Evolutionary conservation across 1,140 invertebrate species (phyloP).

Genomic region (Papilio dardanus): DNA sequence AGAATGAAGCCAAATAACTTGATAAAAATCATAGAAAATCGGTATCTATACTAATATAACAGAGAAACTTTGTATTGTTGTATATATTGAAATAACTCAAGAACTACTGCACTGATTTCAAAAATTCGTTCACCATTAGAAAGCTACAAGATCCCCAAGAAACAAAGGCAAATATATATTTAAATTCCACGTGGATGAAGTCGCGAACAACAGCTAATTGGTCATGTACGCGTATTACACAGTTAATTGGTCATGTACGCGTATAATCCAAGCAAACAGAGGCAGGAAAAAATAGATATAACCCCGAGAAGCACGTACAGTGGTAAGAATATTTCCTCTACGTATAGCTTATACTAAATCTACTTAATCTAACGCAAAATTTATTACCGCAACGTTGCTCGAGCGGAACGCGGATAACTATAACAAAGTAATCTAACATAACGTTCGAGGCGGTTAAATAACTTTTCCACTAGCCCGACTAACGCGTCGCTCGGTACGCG

Average conservation of each 20-base stretch:
- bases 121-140: too few relatives aligned
- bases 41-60: too few relatives aligned
- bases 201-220: not conserved
- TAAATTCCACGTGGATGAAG: too few relatives aligned
- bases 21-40: too few relatives aligned
- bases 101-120: too few relatives aligned
- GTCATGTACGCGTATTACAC: too few relatives aligned
- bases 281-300: not conserved
- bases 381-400: conserved; percentile 33
- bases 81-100: too few relatives aligned
- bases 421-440: conserved; percentile 36
- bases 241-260: not conserved
- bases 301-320: conserved; percentile 12
- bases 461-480: not conserved
- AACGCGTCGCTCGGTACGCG: not conserved
- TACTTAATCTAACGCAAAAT: conserved; percentile 35
- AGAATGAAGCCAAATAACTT: too few relatives aligned
- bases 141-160: too few relatives aligned
- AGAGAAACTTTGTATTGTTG: too few relatives aligned
- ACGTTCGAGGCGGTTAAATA: not conserved
- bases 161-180: too few relatives aligned
- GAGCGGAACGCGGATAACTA: conserved; percentile 35
- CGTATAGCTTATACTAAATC: conserved; percentile 31
- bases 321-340: conserved; percentile 26
- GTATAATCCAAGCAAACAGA: not conserved